Conservation (phyloP, 2,888 invertebrate species). For the Andricus curvator region DNA sequence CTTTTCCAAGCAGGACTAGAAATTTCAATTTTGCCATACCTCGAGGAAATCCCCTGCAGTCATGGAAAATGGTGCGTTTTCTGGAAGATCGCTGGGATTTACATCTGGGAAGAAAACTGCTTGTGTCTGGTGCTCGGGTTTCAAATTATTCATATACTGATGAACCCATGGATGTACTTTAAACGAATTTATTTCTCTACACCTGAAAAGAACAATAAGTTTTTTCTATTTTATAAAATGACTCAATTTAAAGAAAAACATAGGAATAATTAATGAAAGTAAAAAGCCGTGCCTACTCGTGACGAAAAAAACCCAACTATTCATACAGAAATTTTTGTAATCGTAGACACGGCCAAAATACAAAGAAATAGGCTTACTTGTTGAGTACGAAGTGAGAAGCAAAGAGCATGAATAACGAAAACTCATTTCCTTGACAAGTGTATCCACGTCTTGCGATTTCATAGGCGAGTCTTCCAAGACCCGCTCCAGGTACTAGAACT, state of each 20-base stretch:
- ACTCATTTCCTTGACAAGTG: constrained; percentile 98
- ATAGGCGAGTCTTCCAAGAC: constrained; percentile 94
- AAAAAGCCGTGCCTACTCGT: too few species aligned
- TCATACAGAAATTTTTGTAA: too few species aligned
- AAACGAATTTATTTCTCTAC: constrained; percentile 84
- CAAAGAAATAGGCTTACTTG: constrained; percentile 80
- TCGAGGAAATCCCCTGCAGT: constrained; percentile 98
- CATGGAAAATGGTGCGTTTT: constrained; percentile 91
- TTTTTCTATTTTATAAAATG: not conserved
- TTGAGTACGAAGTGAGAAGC: constrained; percentile 98
- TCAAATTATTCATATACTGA: constrained; percentile 94
- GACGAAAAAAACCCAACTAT: too few species aligned
- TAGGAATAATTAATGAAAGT: not conserved
- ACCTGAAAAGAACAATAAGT: constrained; percentile 74
- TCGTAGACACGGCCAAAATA: not conserved
- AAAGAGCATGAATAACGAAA: constrained; percentile 98
- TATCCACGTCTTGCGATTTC: constrained; percentile 95
- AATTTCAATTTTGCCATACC: constrained; percentile 78
- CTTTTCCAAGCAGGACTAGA: too few species aligned
- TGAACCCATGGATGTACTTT: constrained; percentile 97
- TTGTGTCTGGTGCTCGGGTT: constrained; percentile 89
- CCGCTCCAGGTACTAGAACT: constrained; percentile 97
- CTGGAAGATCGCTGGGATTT: constrained; percentile 85
- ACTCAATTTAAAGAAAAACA: not conserved
- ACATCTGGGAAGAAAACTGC: constrained; percentile 93